Conservation (phyloP, 1,140 invertebrate genomes). For the Apis laboriosa region DNA sequence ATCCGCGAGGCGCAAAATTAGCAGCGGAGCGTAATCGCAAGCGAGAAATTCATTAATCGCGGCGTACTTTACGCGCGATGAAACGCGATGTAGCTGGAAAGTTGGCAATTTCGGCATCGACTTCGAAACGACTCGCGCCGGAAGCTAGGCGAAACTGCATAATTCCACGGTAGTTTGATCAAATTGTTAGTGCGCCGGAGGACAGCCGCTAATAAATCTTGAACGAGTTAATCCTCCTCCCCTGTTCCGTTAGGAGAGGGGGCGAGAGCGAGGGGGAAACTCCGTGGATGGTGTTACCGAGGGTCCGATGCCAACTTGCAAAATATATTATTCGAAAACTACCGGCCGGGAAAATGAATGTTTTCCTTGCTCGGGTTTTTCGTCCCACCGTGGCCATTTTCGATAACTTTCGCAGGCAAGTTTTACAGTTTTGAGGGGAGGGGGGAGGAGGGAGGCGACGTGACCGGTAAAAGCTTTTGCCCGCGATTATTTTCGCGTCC, state of each 20-base stretch:
- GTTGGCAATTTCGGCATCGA: slow-evolving; percentile 10
- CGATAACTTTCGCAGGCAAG: neutral
- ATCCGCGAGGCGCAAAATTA: neutral
- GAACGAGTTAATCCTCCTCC: slow-evolving; percentile 54
- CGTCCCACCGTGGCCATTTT: neutral
- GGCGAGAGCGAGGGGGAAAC: neutral
- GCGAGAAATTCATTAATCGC: slow-evolving; percentile 4
- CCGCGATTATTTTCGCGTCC: slow-evolving; percentile 1
- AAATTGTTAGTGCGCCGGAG: slow-evolving; percentile 57
- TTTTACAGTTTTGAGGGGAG: neutral
- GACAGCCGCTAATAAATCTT: slow-evolving; percentile 56
- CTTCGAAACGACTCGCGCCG: slow-evolving; percentile 23
- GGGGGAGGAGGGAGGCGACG: no score
- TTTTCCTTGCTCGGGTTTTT: slow-evolving; percentile 27
- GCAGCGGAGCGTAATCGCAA: neutral
- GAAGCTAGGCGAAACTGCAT: slow-evolving; percentile 44
- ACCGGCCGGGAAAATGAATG: slow-evolving; percentile 30
- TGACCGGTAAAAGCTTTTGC: neutral
- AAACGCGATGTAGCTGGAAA: neutral
- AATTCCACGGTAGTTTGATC: slow-evolving; percentile 54
- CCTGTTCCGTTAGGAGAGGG: neutral
- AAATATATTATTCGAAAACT: slow-evolving; percentile 56
- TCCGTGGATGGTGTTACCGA: slow-evolving; percentile 28
- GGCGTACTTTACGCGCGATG: slow-evolving; percentile 1
- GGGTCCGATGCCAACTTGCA: slow-evolving; percentile 48